Base-by-base conservation (phyloP, 2,888 invertebrate genomes). In the Strigamia transsilvanica region DNA sequence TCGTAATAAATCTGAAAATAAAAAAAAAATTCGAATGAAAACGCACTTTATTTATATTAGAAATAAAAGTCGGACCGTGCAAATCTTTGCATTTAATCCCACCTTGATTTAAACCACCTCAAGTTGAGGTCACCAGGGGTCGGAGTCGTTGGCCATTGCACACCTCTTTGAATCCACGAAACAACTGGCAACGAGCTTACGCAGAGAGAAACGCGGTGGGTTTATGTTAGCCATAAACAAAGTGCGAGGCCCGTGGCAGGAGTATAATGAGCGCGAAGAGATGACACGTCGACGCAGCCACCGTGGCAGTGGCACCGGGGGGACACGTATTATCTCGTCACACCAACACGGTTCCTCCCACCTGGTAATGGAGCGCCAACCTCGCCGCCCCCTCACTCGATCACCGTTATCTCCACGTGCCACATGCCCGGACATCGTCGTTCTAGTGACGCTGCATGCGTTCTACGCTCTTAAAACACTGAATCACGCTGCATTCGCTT, bases 281-380 rank as follows among this genome's bases (percentile, higher is more conserved):
- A 32, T 51, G 80, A 80, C 42, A 80, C 80, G 38, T 79, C 38
- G 32, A 80, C 80, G 42, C 51, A 51, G 80, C 46, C 73, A 73
- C 73, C 80, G 80, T 42, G 41, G 41, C 51, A 51, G 80, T 21
- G 80, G 80, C 51, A 51, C 80, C 80, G 46, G 80, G 80, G 80
- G 73, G 80, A 51, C 46, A 51, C 51, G 46, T 80, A 80, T 80
- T 80, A 80, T 80, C 80, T 80, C 80, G 80, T 51, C 80, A 80
- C 51, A 73, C 73, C 73, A 73, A 73, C 73, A 73, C 32, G 80
- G 80, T 51, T 51, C 42, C 80, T 80, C 80, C 80, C 80, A 80
- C 80, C 80, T 80, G 80, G 80, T 80, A 79, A 80, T 80, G 80
- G 80, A 80, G 80, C 80, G 32, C 80, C 80, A 51, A 80, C 51